phyloP scores from a whole-genome alignment of 1,140 invertebrate genomes.

The Drosophila punjabiensis region DNA sequence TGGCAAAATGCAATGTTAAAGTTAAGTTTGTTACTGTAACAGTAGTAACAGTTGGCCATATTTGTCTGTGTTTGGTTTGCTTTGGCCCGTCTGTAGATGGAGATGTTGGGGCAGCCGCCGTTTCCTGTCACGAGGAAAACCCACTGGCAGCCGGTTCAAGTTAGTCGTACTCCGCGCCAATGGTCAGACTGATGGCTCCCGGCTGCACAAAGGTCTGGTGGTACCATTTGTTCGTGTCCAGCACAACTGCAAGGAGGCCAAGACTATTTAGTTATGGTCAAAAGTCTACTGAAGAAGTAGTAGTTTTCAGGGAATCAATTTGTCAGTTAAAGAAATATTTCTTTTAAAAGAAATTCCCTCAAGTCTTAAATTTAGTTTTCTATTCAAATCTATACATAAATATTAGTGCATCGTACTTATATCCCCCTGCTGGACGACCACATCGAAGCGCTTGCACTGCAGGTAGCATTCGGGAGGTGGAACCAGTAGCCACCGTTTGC shows the following conservation, averaged over 20 bases:
- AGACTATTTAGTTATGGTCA: background rate
- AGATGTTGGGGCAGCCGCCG: constrained; percentile 43
- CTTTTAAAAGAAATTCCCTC: background rate
- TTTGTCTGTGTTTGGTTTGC: constrained; percentile 17
- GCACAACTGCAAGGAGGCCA: constrained; percentile 89
- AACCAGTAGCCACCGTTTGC: constrained; percentile 94
- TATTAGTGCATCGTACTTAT: constrained; percentile 89
- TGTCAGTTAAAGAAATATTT: background rate
- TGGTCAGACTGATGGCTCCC: constrained; percentile 96
- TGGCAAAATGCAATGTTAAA: constrained; percentile 65
- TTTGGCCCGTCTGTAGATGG: constrained; percentile 12
- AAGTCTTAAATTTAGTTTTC: background rate
- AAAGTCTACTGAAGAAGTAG: background rate
- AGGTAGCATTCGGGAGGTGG: constrained; percentile 96
- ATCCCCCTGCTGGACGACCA: constrained; percentile 93
- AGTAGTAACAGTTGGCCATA: constrained; percentile 45
- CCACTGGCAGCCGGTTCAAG: constrained; percentile 25
- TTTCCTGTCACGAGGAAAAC: constrained; percentile 62
- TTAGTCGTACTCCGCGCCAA: constrained; percentile 97
- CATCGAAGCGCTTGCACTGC: constrained; percentile 89
- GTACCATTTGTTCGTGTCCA: constrained; percentile 98
- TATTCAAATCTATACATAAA: background rate
- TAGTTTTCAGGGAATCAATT: background rate
- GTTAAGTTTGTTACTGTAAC: constrained; percentile 67
- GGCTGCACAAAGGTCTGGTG: constrained; percentile 95